A percentile compares a stretch with the other conserved stretches of the same genome.
Evolutionary conservation across 2,888 invertebrate genomes (phyloP).

Genomic region (Prenolepis imparis): DNA sequence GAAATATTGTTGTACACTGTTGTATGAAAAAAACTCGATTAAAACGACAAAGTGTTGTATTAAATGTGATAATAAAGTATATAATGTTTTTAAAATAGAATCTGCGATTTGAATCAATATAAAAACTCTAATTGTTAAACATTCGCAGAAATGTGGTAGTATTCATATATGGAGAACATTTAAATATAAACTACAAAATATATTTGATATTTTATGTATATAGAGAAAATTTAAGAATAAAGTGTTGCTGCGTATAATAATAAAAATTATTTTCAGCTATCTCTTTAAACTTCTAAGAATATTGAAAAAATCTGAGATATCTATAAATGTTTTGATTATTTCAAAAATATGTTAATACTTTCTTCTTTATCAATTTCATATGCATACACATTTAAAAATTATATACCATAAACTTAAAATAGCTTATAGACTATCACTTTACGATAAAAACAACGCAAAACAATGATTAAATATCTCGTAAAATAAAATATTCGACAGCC

Average conservation of each 20-base stretch:
- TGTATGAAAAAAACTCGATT: not conserved
- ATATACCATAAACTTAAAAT: not conserved
- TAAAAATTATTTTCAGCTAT: not conserved
- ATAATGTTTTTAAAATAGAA: too few relatives aligned
- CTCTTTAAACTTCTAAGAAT: not conserved
- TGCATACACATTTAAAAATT: not conserved
- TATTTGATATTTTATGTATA: too few relatives aligned
- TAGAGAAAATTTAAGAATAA: not conserved
- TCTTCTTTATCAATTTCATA: not conserved
- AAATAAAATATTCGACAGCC: not conserved
- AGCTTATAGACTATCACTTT: not conserved
- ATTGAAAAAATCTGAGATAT: not conserved
- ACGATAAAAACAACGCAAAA: not conserved
- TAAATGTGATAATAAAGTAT: not conserved
- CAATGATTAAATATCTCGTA: not conserved
- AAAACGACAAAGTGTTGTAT: not conserved
- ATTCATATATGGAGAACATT: too few relatives aligned
- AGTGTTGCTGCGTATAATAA: not conserved
- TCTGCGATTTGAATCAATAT: too few relatives aligned
- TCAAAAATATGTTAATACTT: not conserved
- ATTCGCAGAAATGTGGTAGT: too few relatives aligned
- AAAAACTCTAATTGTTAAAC: too few relatives aligned
- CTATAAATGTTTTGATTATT: not conserved
- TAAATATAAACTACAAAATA: too few relatives aligned
- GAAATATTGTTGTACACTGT: not conserved